Base-by-base conservation (phyloP, 2,888 invertebrate species). In the Rhogogaster chlorosoma region DNA sequence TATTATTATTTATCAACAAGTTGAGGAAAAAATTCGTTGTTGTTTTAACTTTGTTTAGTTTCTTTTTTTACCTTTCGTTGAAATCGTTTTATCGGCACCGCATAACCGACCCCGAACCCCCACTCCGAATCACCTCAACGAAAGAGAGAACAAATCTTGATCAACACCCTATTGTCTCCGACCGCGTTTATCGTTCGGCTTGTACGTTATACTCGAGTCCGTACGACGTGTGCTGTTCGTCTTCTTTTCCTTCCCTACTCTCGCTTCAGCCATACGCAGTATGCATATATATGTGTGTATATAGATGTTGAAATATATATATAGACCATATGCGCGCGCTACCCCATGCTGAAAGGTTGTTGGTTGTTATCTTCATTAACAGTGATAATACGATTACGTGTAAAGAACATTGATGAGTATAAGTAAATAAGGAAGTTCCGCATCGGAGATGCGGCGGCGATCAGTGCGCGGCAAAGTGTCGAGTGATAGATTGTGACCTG, bases 381-480 rank as follows among this genome's bases (percentile, higher is more conserved):
- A 77, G 70, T 78, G 61, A 71, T 26, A 70, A 82, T 38, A 82
- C 18, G 38, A 42, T n/a, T 45, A 57, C 53, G 75, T 75, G 12
- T 29, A 26, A 78, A 67, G n/a, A 53, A 49, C 22, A 64, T 49
- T 61, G 78, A 71, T 61, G 61, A 15, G 61, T 70, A 67, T 64
- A 18, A 64, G 57, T 57, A 36, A 83, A 70, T 53, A 45, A 71
- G 42, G 45, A 57, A 42, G 84, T 45, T 61, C 80, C 75, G 86
- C 71, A 71, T 32, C 85, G 83, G 67, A 77, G 73, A 80, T 67
- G 75, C 85, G 83, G 77, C 67, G 84, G 45, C 64, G 83, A 67
- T 67, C 71, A 86, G 86, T 88, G 86, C 86, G 61, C 53, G 84
- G 49, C 77, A 83, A 83, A 88, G 89, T 89, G 88, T 86, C 36